These are phyloP conservation scores for Unio delphinus DNA, from an alignment of 2,888 invertebrate genomes.

Conservation along the genomic window DNA sequence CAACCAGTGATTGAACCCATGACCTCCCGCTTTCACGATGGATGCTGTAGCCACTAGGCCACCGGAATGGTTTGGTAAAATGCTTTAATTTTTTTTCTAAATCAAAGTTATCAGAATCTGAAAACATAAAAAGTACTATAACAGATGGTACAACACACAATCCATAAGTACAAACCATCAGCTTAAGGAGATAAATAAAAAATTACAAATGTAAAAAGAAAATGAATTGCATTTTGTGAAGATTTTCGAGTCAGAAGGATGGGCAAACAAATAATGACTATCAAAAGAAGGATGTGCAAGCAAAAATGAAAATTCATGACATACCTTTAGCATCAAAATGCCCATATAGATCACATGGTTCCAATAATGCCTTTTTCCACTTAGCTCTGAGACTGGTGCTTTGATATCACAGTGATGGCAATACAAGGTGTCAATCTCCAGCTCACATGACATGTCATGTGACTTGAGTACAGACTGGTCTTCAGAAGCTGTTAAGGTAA, in stretches of 20 bases:
- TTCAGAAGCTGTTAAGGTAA: slow-evolving; percentile 14
- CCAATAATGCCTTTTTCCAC: slow-evolving; percentile 59
- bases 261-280: background rate
- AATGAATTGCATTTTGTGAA: too few species aligned
- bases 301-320: background rate
- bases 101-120: too few species aligned
- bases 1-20: too few species aligned
- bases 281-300: background rate
- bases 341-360: slow-evolving; percentile 60
- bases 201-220: too few species aligned
- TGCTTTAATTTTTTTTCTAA: too few species aligned
- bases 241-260: background rate
- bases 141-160: too few species aligned
- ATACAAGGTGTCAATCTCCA: slow-evolving; percentile 54
- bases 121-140: too few species aligned
- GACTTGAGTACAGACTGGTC: slow-evolving; percentile 30
- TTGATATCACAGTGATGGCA: slow-evolving; percentile 51
- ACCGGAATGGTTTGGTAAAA: too few species aligned
- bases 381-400: slow-evolving; percentile 37
- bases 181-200: too few species aligned
- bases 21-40: too few species aligned
- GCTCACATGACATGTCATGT: slow-evolving; percentile 49
- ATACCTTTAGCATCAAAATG: slow-evolving; percentile 60
- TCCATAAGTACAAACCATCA: too few species aligned
- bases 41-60: too few species aligned